Conservation (phyloP, 2,797 vertebrate species). For the Brachyalestes nurse region DNA sequence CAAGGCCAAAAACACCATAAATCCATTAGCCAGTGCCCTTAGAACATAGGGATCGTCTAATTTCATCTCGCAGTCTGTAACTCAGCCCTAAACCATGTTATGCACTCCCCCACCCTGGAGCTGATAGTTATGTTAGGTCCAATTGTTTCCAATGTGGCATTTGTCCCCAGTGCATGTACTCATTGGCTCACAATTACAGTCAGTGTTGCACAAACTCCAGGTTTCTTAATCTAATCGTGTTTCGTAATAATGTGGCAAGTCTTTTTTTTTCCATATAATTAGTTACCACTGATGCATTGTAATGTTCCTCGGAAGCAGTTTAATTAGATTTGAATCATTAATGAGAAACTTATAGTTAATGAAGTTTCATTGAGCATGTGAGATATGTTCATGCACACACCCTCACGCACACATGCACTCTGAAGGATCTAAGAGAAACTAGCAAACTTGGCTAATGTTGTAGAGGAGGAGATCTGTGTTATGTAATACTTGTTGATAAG, state of each 20-base stretch:
- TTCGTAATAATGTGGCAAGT: slow-evolving; percentile 51
- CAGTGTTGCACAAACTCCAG: slow-evolving; percentile 51
- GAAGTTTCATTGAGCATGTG: slow-evolving; percentile 55
- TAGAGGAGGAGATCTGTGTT: not conserved
- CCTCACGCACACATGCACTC: slow-evolving; percentile 11
- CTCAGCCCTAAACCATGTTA: slow-evolving; percentile 27
- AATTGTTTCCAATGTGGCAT: slow-evolving; percentile 6
- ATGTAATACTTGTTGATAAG: not conserved
- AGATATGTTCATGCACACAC: slow-evolving; percentile 41
- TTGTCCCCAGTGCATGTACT: slow-evolving; percentile 12
- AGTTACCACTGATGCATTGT: slow-evolving; percentile 57
- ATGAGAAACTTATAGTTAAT: slow-evolving; percentile 58
- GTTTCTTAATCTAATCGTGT: slow-evolving; percentile 54
- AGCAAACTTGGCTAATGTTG: slow-evolving; percentile 15
- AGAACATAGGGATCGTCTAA: slow-evolving; percentile 14
- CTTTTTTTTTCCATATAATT: slow-evolving; percentile 51
- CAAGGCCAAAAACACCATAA: not conserved
- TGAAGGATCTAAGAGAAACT: slow-evolving; percentile 25
- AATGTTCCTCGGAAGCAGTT: slow-evolving; percentile 59
- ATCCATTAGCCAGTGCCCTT: slow-evolving; percentile 10
- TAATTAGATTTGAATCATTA: slow-evolving; percentile 61
- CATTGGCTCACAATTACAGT: slow-evolving; percentile 41
- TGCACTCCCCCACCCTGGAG: not conserved
- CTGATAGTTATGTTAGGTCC: slow-evolving; percentile 19
- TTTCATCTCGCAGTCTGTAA: slow-evolving; percentile 19